Evolutionary conservation across 2,113 vertebrate species (phyloP).

Genomic region (Pseudopodoces humilis): DNA sequence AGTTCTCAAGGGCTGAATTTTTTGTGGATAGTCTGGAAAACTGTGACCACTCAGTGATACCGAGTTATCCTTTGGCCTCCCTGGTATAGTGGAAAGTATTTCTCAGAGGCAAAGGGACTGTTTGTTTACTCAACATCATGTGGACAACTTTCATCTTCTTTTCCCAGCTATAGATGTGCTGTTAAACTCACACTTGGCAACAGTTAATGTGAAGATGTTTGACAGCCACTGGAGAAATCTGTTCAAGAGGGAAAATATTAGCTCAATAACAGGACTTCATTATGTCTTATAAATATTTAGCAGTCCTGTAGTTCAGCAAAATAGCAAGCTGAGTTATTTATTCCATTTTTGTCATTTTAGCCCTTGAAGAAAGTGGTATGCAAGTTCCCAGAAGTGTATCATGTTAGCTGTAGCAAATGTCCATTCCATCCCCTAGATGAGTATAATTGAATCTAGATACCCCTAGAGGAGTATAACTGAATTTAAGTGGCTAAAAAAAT

Average conservation of each 20-base stretch:
- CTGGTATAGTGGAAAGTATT: slow-evolving; percentile 2
- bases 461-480: background rate
- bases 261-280: slow-evolving; percentile 17
- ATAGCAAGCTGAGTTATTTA: slow-evolving; percentile 38
- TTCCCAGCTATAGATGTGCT: slow-evolving; percentile 30
- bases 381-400: background rate
- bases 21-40: slow-evolving; percentile 11
- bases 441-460: background rate
- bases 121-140: slow-evolving; percentile 18
- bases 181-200: slow-evolving; percentile 26
- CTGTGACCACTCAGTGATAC: background rate
- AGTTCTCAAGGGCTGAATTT: slow-evolving; percentile 8
- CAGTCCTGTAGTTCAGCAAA: slow-evolving; percentile 21
- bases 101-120: slow-evolving; percentile 20
- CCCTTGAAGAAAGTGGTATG: background rate
- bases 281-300: slow-evolving; percentile 38
- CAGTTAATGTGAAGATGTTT: slow-evolving; percentile 46
- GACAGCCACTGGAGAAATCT: slow-evolving; percentile 42
- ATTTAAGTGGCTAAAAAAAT: background rate
- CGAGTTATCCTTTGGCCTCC: background rate
- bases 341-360: slow-evolving; percentile 34
- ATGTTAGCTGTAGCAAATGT: background rate
- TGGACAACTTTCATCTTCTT: slow-evolving; percentile 32
- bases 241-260: slow-evolving; percentile 38
- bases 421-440: background rate